phyloP scores from a whole-genome alignment of 2,113 vertebrate species.

The Gymnobelideus leadbeateri region DNA sequence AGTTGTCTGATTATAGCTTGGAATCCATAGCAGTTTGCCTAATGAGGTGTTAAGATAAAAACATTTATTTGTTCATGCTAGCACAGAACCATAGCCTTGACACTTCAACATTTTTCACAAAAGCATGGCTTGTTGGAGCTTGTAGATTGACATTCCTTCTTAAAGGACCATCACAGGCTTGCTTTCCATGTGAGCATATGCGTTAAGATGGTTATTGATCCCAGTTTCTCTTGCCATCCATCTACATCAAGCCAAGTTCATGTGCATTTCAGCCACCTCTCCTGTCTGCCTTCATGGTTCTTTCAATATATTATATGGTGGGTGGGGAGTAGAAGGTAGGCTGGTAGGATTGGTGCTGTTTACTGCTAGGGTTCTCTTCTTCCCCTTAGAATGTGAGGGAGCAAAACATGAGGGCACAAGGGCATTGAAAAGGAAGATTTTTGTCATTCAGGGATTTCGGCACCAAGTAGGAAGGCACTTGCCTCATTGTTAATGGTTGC shows the following conservation, averaged over 20 bases:
- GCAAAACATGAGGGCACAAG: background rate
- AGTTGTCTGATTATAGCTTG: background rate
- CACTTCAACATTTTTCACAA: slow-evolving; percentile 3
- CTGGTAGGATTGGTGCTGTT: background rate
- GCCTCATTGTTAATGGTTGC: background rate
- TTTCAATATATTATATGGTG: background rate
- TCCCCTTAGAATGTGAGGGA: background rate
- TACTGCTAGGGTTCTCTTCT: background rate
- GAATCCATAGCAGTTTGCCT: slow-evolving; percentile 1
- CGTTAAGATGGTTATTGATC: background rate
- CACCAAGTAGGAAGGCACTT: background rate
- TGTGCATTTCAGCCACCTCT: background rate
- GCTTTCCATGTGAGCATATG: background rate
- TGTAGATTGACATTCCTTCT: background rate
- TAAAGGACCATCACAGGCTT: background rate
- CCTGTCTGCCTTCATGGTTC: background rate
- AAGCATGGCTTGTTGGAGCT: background rate
- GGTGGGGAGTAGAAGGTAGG: background rate
- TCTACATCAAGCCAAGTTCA: background rate
- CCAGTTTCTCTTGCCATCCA: background rate
- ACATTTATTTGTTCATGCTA: slow-evolving; percentile 2
- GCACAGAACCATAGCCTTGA: background rate
- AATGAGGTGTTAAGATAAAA: background rate
- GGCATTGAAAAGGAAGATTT: background rate
- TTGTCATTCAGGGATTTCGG: background rate